Evolutionary conservation across 2,113 vertebrate genomes (phyloP).

Genomic region (Oryzias curvinotus): DNA sequence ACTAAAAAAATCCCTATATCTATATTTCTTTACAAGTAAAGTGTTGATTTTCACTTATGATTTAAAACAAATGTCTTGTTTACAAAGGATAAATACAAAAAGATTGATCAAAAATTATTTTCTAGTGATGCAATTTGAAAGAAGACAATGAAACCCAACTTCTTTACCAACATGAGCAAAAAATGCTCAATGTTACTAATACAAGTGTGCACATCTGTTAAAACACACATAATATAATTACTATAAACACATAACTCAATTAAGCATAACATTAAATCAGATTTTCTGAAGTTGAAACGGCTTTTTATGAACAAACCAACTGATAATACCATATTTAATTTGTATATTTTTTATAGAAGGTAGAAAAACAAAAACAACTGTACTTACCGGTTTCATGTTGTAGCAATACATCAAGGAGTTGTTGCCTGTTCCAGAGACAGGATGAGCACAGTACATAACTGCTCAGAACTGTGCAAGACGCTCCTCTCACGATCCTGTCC

Average conservation of each 20-base stretch:
- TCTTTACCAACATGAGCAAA: too few species aligned
- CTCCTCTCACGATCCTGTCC: conserved; percentile 69
- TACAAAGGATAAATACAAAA: not conserved
- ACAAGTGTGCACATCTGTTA: too few species aligned
- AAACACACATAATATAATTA: too few species aligned
- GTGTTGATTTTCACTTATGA: too few species aligned
- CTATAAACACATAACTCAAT: conserved; percentile 4
- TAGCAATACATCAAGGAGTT: conserved; percentile 93
- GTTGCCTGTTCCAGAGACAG: conserved; percentile 86
- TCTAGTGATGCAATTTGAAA: not conserved
- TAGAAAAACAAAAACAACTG: not conserved
- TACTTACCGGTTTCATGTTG: conserved; percentile 93
- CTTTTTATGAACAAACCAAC: conserved; percentile 17
- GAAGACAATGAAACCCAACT: too few species aligned
- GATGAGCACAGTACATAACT: conserved; percentile 93
- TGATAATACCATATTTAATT: not conserved
- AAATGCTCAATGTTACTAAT: too few species aligned
- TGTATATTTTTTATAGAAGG: not conserved
- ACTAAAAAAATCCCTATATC: too few species aligned
- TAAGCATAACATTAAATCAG: conserved; percentile 9
- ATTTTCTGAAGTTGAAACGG: conserved; percentile 4
- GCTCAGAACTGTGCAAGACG: conserved; percentile 62
- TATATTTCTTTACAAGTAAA: too few species aligned
- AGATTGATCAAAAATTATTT: not conserved
- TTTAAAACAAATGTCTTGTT: too few species aligned